Evolutionary conservation across 1,140 invertebrate genomes (phyloP), one percentile per base, ranked within the genome.

Genomic region (Arion vulgaris): DNA sequence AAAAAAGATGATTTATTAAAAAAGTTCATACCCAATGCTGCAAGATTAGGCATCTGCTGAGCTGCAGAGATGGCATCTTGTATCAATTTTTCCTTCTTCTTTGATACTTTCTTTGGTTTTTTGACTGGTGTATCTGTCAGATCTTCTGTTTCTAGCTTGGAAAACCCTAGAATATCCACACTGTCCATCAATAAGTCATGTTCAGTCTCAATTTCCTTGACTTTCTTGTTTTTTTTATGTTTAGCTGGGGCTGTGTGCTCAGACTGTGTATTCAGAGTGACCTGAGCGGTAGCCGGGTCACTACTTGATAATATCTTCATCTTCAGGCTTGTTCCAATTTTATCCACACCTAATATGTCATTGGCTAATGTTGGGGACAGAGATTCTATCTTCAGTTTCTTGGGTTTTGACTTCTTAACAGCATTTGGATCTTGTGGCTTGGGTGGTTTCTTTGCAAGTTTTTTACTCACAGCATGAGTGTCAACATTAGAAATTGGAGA

Each of bases 11-110:
- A n/a, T n/a, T n/a, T n/a, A n/a, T n/a, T n/a, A n/a, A n/a, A n/a
- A n/a, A 73, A 39, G 13, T 41, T 49, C 66, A 26, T 80, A 75
- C 81, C 85, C 17, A 86, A 68, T 15, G 83, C 81, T 38, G 85
- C 85, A 13, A 86, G 81, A 53, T 84, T 84, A 19, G 85, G 85
- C 85, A 86, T 83, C 28, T 84, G 80, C 68, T 84, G 69, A 19
- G 81, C 78, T 38, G 82, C 82, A 34, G 83, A 75, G 68, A 81
- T 76, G 17, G 68, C 66, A 38, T 72, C 69, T 32, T 51, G 28
- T 49, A 57, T 73, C 23, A 81, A 62, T 51, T 51, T 45, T 23
- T 77, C 83, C 57, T 66, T 83, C 49, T 81, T 81, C 62, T 76
- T 87, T 82, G 53, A 83, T 76, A 19, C 72, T 73, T 77, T 74